phyloP scores from a whole-genome alignment of 1,140 invertebrate genomes.

The Bombus superbus region DNA sequence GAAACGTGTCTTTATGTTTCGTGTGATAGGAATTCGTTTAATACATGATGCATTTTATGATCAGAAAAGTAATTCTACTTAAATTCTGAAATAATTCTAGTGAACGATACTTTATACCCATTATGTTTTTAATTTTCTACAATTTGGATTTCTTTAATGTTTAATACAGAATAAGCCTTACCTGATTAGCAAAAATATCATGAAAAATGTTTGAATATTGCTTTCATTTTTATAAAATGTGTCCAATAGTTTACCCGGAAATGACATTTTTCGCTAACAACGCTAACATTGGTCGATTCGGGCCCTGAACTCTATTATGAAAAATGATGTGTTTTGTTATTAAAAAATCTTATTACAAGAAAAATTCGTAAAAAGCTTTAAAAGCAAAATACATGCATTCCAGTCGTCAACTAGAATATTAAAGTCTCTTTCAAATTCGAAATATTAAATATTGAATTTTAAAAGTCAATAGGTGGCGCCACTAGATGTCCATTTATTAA shows the following conservation, averaged over 20 bases:
- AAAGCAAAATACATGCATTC: not conserved
- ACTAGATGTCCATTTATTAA: not conserved
- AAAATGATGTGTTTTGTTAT: not conserved
- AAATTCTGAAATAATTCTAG: no score
- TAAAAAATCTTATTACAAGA: not conserved
- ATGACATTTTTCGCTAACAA: not conserved
- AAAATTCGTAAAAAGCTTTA: not conserved
- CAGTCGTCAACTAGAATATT: not conserved
- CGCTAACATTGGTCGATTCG: not conserved
- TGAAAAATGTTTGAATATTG: not conserved
- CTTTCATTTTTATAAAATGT: not conserved
- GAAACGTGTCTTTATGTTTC: not conserved
- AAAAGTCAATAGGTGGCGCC: not conserved
- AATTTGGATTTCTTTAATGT: not conserved
- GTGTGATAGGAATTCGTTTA: not conserved
- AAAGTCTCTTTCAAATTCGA: not conserved
- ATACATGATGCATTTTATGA: no score
- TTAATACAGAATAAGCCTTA: not conserved
- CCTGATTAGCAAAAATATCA: not conserved
- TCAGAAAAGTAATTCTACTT: not conserved
- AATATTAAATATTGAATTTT: slow-evolving; percentile 4
- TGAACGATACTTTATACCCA: not conserved
- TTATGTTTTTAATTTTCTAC: not conserved
- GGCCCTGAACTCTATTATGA: not conserved
- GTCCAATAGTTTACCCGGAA: not conserved